Evolutionary conservation across 2,888 invertebrate species (phyloP).

Genomic region (Dolichopus griseipennis): DNA sequence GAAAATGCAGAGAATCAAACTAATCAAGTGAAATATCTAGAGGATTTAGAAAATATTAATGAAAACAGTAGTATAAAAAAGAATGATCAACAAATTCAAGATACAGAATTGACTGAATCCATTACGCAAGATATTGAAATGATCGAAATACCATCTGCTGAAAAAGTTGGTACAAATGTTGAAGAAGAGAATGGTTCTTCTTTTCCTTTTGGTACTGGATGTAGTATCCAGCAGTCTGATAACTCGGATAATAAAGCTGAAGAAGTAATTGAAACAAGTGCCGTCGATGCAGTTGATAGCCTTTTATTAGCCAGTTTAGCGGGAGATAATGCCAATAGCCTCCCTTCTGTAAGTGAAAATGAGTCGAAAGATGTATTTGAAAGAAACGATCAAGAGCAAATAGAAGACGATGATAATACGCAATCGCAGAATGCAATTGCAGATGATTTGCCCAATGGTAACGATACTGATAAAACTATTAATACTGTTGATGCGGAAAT

Average conservation of each 20-base stretch:
- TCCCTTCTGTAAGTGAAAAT: slow-evolving; percentile 38
- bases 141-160: slow-evolving; percentile 20
- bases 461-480: slow-evolving; percentile 21
- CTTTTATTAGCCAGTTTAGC: slow-evolving; percentile 40
- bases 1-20: not conserved
- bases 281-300: slow-evolving; percentile 35
- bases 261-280: slow-evolving; percentile 25
- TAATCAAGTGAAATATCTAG: slow-evolving; percentile 12
- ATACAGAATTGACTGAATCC: slow-evolving; percentile 19
- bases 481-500: slow-evolving; percentile 70
- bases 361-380: slow-evolving; percentile 21
- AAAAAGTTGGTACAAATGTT: slow-evolving; percentile 13
- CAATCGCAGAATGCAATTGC: slow-evolving; percentile 36
- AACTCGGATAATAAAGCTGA: slow-evolving; percentile 36
- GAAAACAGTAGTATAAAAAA: slow-evolving; percentile 32
- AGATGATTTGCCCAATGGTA: slow-evolving; percentile 33
- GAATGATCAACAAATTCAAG: slow-evolving; percentile 22
- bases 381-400: slow-evolving; percentile 28
- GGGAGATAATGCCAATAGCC: slow-evolving; percentile 43
- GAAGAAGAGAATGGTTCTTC: slow-evolving; percentile 42
- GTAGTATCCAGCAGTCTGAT: slow-evolving; percentile 35
- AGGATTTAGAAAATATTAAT: slow-evolving; percentile 11
- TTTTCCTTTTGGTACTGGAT: slow-evolving; percentile 35
- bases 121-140: slow-evolving; percentile 17
- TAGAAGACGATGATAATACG: slow-evolving; percentile 35